These are phyloP conservation scores for Aricia artaxerxes DNA, from an alignment of 2,888 invertebrate species.

Conservation along the genomic window DNA sequence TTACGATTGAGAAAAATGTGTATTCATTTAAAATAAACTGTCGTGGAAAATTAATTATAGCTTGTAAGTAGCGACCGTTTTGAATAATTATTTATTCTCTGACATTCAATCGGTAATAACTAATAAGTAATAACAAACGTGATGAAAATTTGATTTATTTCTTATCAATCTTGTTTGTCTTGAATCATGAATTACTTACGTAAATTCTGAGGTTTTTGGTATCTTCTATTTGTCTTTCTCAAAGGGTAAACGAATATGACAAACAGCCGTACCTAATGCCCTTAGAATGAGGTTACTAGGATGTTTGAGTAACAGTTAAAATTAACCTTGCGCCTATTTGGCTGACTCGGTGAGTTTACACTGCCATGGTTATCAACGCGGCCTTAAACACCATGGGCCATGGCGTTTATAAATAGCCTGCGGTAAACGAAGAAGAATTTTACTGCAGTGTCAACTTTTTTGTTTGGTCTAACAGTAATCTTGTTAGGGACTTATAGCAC, in stretches of 20 bases:
- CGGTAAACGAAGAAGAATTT: background rate
- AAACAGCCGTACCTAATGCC: background rate
- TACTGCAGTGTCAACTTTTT: background rate
- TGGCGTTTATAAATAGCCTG: background rate
- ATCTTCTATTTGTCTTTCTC: constrained; percentile 2
- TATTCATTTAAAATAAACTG: background rate
- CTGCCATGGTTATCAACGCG: constrained; percentile 32
- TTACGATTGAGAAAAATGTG: background rate
- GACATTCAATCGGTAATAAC: background rate
- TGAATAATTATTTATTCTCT: background rate
- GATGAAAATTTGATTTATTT: background rate
- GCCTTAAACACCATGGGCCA: constrained; percentile 30
- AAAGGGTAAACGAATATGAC: background rate
- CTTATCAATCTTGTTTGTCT: background rate
- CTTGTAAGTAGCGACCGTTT: background rate
- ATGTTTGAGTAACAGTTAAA: constrained; percentile 32
- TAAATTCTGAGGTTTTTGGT: background rate
- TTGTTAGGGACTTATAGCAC: background rate
- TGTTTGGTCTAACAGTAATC: too few relatives aligned
- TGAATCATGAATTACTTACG: background rate
- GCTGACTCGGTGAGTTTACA: constrained; percentile 32
- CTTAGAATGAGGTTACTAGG: constrained; percentile 16
- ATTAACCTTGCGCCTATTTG: constrained; percentile 36
- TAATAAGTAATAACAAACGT: background rate
- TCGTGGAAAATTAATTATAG: background rate